A percentile compares a stretch with the other conserved stretches of the same genome.
phyloP scores from a whole-genome alignment of 1,140 invertebrate species.

The Danaus melanippus region DNA sequence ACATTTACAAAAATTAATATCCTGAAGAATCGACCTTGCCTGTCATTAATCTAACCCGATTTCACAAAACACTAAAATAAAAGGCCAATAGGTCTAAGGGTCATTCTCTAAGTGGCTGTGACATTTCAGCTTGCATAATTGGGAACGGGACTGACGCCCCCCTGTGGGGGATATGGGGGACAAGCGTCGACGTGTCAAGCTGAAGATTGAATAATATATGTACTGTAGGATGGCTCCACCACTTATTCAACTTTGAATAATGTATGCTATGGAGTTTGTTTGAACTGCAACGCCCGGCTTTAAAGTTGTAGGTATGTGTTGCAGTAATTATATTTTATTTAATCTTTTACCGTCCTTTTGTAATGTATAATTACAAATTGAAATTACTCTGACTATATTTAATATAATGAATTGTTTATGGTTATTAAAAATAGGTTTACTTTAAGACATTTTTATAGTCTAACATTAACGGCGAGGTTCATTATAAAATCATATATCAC shows the following conservation, averaged over 20 bases:
- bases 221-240: conserved; percentile 54
- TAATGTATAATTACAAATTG: no score
- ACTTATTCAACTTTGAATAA: conserved; percentile 63
- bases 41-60: conserved; percentile 38
- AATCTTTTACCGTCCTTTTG: no score
- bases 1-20: conserved; percentile 4
- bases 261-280: conserved; percentile 49
- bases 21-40: conserved; percentile 24
- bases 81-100: conserved; percentile 68
- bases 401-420: no score
- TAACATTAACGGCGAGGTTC: conserved; percentile 18
- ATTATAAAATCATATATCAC: conserved; percentile 25
- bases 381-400: no score
- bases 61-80: conserved; percentile 51
- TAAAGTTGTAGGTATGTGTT: no score
- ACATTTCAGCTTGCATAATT: conserved; percentile 68
- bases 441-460: conserved; percentile 12
- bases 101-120: conserved; percentile 60
- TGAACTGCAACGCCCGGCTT: conserved; percentile 22
- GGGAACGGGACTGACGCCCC: conserved; percentile 50
- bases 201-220: conserved; percentile 60
- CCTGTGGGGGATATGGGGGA: conserved; percentile 20
- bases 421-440: no score
- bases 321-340: no score
- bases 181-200: conserved; percentile 65